These are phyloP conservation scores for Columbina picui DNA, from an alignment of 2,113 vertebrate genomes.

Conservation along the genomic window DNA sequence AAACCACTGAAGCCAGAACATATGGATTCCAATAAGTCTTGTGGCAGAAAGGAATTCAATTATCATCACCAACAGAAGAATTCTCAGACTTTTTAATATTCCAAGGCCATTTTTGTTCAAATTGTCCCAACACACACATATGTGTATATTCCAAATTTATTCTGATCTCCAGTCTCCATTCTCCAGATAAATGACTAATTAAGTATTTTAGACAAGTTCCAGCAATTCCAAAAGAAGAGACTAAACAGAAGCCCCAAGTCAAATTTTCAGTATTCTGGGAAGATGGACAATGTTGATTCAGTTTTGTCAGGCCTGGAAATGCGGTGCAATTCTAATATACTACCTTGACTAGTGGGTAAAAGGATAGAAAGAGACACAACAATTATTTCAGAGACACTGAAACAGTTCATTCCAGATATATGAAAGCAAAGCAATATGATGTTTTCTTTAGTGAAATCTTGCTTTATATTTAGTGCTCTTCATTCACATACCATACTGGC, in stretches of 20 bases:
- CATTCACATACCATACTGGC: slow-evolving; percentile 89
- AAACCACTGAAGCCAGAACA: background rate
- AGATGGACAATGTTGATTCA: background rate
- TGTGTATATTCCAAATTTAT: background rate
- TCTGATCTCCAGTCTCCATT: background rate
- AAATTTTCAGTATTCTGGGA: background rate
- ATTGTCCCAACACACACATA: background rate
- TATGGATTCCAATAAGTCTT: background rate
- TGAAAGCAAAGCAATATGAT: background rate
- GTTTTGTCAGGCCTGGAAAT: background rate
- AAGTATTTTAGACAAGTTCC: background rate
- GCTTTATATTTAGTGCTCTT: background rate
- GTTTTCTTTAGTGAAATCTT: background rate
- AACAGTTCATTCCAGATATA: background rate
- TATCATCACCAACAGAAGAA: background rate
- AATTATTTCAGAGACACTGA: background rate
- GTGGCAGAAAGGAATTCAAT: background rate
- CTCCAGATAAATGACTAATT: background rate
- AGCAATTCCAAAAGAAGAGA: background rate
- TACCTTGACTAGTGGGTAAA: background rate
- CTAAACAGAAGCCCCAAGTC: background rate
- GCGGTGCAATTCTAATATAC: background rate
- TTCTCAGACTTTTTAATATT: background rate
- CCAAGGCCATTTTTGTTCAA: background rate
- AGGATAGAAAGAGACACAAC: background rate